Conservation (phyloP, 2,113 vertebrate species). For the Alouatta palliata region DNA sequence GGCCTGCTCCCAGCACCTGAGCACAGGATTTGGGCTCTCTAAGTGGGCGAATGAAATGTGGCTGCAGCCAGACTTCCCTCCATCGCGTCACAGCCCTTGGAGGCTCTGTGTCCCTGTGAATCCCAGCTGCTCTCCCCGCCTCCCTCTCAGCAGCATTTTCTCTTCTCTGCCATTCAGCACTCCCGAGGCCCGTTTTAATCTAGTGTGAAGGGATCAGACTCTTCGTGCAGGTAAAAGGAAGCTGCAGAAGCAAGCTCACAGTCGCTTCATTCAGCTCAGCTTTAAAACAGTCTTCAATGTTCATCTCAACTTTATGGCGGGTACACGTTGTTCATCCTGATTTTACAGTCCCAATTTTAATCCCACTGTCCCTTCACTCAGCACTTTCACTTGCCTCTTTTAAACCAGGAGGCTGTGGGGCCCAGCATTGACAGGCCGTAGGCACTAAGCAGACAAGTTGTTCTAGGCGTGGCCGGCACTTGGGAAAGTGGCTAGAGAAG, state of each 20-base stretch:
- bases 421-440: fast-evolving
- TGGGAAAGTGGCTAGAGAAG: not conserved
- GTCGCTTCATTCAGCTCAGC: fast-evolving
- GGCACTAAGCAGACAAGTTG: not conserved
- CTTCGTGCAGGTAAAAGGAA: not conserved
- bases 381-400: not conserved
- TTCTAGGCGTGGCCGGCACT: fast-evolving
- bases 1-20: not conserved
- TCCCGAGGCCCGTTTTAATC: fast-evolving
- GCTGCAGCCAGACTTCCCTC: not conserved
- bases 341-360: not conserved
- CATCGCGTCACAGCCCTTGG: not conserved
- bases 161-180: not conserved
- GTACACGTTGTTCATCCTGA: not conserved
- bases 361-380: not conserved
- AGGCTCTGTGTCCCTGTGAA: not conserved
- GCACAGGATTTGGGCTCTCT: fast-evolving
- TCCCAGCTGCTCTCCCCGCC: not conserved
- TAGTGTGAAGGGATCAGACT: not conserved
- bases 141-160: not conserved
- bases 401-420: not conserved
- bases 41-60: no score
- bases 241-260: not conserved
- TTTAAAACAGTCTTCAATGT: not conserved
- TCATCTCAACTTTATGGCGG: not conserved